Conservation (phyloP, 2,888 invertebrate species). For the Cephus runcator region DNA sequence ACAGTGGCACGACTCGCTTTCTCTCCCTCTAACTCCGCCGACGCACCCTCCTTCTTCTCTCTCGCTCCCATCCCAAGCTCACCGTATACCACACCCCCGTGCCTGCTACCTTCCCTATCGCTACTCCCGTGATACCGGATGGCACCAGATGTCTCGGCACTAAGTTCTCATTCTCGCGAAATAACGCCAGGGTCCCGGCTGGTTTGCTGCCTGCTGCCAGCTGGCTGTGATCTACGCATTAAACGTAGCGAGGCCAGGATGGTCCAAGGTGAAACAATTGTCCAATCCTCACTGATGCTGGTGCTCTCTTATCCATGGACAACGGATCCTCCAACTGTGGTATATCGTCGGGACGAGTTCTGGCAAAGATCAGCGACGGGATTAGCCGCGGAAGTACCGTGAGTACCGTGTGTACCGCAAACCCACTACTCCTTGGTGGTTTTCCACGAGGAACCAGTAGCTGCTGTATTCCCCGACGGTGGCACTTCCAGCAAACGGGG, state of each 20-base stretch:
- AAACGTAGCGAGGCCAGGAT: constrained; percentile 1
- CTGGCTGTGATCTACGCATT: constrained; percentile 18
- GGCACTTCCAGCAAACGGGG: neutral
- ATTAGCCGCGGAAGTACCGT: neutral
- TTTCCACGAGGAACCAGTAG: neutral
- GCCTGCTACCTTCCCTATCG: neutral
- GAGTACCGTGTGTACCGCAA: neutral
- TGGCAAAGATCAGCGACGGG: constrained; percentile 1
- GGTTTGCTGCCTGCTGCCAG: constrained; percentile 4
- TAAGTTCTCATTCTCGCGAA: constrained; percentile 23
- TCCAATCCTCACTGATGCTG: neutral
- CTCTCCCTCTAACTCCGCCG: neutral
- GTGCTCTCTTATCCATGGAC: neutral
- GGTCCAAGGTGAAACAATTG: neutral
- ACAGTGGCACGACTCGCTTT: constrained; percentile 8
- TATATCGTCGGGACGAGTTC: neutral
- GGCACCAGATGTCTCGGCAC: constrained; percentile 25
- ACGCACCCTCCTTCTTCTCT: neutral
- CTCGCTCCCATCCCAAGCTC: neutral
- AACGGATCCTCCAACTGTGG: neutral
- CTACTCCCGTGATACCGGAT: neutral
- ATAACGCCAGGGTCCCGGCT: constrained; percentile 10
- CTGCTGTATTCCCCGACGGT: neutral
- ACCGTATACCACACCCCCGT: neutral
- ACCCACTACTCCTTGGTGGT: neutral